Evolutionary conservation across 64 coral and sea anemone genomes (phyloP), one percentile per base, ranked within the genome.

Genomic region (Stichodactyla helianthus): DNA sequence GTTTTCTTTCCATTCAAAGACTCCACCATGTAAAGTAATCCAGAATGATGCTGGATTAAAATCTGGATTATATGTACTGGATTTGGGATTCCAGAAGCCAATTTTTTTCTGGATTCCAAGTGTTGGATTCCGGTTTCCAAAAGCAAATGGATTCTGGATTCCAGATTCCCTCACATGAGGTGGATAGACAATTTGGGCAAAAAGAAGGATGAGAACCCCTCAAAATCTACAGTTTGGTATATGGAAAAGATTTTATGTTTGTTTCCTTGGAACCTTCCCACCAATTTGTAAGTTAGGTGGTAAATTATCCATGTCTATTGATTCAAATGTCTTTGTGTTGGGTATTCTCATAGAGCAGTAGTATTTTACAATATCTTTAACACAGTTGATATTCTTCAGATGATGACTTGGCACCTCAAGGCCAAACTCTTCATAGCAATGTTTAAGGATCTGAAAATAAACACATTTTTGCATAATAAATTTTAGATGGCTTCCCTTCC

Each of bases 231-330:
- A 22, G 18, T 65, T 20, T n/a, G 35, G 35, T 44, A 44, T 44
- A 44, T 44, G 35, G 4, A 60, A 17, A n/a, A n/a, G 7, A 65
- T n/a, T 23, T 65, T 2, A 65, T 0, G 19, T 23, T 65, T 20
- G 62, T 22, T 65, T 65, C 4, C 62, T 65, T 50, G 93, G 93
- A 10, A 94, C 86, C 12, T 84, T 91, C 7, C 93, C 93, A 84
- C 93, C 93, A 54, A 94, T 94, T 55, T 76, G 64, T 83, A 94
- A 88, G 71, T 94, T 94, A 54, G 89, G 93, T 59, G 93, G 93
- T 28, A 94, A 55, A 82, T 94, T 85, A 12, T 82, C 53, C 54
- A 84, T 91, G n/a, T 94, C 86, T 79, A 91, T 94, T 11, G 93
- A 94, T 71, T 91, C 84, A 71, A 94, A 94, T 91, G 93, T 94